These are phyloP conservation scores for Microlaimidae sp. DNA, from an alignment of 2,888 invertebrate genomes.

Conservation along the genomic window DNA sequence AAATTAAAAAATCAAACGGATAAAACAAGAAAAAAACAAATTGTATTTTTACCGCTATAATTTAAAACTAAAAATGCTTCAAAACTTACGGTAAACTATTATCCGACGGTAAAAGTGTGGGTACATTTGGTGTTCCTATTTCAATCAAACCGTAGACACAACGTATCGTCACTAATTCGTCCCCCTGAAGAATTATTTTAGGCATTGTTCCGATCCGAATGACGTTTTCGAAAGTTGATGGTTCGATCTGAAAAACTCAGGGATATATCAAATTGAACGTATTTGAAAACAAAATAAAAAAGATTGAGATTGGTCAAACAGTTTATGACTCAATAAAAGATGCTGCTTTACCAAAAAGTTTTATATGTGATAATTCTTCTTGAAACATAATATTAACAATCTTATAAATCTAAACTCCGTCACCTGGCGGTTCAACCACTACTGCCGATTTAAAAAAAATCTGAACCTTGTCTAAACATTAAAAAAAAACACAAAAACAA, in stretches of 20 bases:
- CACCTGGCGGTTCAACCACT: no score
- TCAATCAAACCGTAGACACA: slow-evolving; percentile 28
- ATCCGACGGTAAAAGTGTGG: no score
- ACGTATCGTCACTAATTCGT: slow-evolving; percentile 22
- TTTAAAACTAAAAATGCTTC: no score
- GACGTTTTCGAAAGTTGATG: slow-evolving; percentile 31
- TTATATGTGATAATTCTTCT: background rate
- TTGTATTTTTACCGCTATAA: no score
- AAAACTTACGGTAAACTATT: no score
- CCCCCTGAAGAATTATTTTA: slow-evolving; percentile 27
- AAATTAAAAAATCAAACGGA: no score
- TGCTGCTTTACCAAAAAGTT: background rate
- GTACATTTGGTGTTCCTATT: slow-evolving; percentile 24
- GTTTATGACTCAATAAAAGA: slow-evolving; percentile 15
- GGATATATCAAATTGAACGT: background rate
- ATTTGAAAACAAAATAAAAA: background rate
- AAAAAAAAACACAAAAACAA: background rate
- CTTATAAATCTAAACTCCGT: no score
- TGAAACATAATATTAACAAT: no score
- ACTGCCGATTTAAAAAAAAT: no score
- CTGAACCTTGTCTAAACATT: no score
- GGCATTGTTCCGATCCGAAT: slow-evolving; percentile 31
- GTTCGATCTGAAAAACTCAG: background rate
- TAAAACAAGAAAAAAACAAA: no score
- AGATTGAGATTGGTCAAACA: slow-evolving; percentile 19